phyloP scores from a whole-genome alignment of 2,113 vertebrate species.

The Aegotheles bennettii region DNA sequence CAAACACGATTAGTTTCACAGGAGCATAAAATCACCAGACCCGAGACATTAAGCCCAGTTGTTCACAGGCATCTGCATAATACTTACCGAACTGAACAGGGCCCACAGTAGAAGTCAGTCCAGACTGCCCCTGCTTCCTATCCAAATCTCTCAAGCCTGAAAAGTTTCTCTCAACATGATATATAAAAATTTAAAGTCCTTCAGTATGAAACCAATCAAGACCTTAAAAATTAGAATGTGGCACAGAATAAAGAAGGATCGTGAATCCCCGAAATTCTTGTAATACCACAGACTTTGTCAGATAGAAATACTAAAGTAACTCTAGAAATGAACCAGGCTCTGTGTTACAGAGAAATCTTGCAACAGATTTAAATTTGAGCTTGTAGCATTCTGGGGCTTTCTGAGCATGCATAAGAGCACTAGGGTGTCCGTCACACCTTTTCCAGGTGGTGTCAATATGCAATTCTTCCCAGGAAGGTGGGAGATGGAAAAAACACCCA shows the following conservation, averaged over 20 bases:
- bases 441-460: neutral
- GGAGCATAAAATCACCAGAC: neutral
- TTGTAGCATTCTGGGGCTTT: neutral
- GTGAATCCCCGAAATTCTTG: neutral
- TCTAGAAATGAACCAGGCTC: neutral
- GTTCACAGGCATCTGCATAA: neutral
- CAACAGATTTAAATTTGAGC: neutral
- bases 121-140: neutral
- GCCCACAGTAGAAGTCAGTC: neutral
- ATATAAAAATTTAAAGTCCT: neutral
- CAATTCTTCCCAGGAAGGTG: neutral
- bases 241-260: neutral
- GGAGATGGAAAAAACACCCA: neutral
- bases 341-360: neutral
- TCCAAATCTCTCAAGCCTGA: neutral
- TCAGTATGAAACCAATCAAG: neutral
- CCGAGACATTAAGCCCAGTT: neutral
- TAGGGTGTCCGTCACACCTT: neutral
- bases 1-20: neutral
- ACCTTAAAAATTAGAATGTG: neutral
- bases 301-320: neutral
- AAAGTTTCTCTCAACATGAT: neutral
- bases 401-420: neutral
- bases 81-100: neutral
- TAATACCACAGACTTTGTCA: neutral